Conservation (phyloP, 2,888 invertebrate species). For the Clunio marinus region DNA sequence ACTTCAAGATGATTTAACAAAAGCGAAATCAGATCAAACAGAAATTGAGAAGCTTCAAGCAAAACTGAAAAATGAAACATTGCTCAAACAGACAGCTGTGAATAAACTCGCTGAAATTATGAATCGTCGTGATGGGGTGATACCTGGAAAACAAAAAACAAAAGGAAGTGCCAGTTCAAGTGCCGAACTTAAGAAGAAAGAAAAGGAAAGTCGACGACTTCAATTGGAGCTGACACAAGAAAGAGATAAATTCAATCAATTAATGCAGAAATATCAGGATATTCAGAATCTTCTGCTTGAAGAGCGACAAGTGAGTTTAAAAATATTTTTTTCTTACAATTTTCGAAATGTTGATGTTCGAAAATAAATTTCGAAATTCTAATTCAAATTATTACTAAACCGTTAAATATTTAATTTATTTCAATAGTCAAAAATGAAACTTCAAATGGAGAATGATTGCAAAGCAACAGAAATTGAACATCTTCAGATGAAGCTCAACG, state of each 20-base stretch:
- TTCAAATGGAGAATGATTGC: slow-evolving; percentile 95
- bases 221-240: slow-evolving; percentile 93
- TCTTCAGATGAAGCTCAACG: slow-evolving; percentile 79
- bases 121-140: slow-evolving; percentile 73
- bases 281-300: slow-evolving; percentile 76
- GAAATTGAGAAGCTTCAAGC: slow-evolving; percentile 76
- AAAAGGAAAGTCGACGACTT: slow-evolving; percentile 89
- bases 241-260: slow-evolving; percentile 88
- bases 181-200: slow-evolving; percentile 78
- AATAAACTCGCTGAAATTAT: slow-evolving; percentile 96
- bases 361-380: no score
- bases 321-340: slow-evolving; percentile 1
- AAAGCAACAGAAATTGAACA: slow-evolving; percentile 96
- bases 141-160: slow-evolving; percentile 59
- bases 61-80: slow-evolving; percentile 79
- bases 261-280: slow-evolving; percentile 81
- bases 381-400: no score
- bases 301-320: slow-evolving; percentile 63
- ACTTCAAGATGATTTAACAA: slow-evolving; percentile 70
- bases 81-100: slow-evolving; percentile 89
- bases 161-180: slow-evolving; percentile 76
- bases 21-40: slow-evolving; percentile 64
- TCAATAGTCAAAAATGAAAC: slow-evolving; percentile 58
- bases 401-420: neutral
- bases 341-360: neutral